Base-by-base conservation (phyloP, 2,113 vertebrate genomes). In the Micronycteris hirsuta region DNA sequence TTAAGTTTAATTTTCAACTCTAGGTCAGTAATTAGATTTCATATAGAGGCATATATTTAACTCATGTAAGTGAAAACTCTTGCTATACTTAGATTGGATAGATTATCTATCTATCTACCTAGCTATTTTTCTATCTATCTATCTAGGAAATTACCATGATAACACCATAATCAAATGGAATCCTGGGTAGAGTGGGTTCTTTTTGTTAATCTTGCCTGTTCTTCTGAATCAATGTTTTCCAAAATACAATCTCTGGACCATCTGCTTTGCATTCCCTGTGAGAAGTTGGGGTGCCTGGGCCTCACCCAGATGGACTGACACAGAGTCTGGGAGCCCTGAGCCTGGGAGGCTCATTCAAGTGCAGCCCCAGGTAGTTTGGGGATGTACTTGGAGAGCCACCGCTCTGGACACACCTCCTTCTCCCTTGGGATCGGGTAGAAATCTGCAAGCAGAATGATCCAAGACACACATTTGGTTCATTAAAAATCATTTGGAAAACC, bases 1-100 rank as follows among this genome's bases (percentile, higher is more conserved):
- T 38, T 92, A 95, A 81, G 61, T 95, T 97, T 95, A 92, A 63
- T 81, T 95, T 86, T 28, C 63, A 58, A 38, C 17, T 81, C 11
- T 82, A 68, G 49, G 68, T 73, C 20, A 61, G 14, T 78, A 36
- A 45, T 85, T 76, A 82, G 52, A 83, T 91, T 82, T 68, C 52
- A 87, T n/a, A 49, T 12, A 68, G 47, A 67, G 19, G 71, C 19
- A 26, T 52, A 63, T 22, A 45, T 20, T 20, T 67, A 56, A 89
- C 10, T 49, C 13, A 31, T 67, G 22, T 93, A 77, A 38, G 10
- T 76, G 70, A 84, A 76, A 91, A 54, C 20, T 63, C n/a, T 61
- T 14, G 33, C 4, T 33, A 12, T 43, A 49, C n/a, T 43, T 81
- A 82, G 24, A 9, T 15, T 83, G n/a, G 33, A 26, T 26, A 63